Evolutionary conservation across 2,113 vertebrate species (phyloP).

Genomic region (Tauraco erythrolophus): DNA sequence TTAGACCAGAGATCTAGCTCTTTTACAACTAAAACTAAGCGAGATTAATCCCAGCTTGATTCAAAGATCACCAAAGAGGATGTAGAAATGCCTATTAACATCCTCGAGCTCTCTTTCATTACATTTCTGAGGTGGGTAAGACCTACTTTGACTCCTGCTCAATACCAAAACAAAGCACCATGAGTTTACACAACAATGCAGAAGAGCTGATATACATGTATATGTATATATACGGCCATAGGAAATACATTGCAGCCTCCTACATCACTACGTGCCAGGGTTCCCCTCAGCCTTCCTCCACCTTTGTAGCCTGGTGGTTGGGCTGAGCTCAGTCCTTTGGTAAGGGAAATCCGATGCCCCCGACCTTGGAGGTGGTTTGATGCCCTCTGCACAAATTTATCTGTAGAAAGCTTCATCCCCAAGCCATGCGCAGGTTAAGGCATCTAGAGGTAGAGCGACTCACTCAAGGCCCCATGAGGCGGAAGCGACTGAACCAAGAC

Average conservation of each 20-base stretch:
- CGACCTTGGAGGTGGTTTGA: neutral
- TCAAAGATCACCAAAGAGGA: neutral
- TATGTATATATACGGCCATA: fast-evolving
- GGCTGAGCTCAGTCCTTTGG: neutral
- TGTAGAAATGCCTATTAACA: neutral
- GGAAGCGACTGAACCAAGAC: neutral
- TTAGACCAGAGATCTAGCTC: neutral
- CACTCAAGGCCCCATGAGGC: neutral
- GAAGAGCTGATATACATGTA: neutral
- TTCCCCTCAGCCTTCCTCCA: neutral
- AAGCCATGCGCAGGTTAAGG: neutral
- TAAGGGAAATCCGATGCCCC: neutral
- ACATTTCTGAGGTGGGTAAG: neutral
- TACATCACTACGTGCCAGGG: neutral
- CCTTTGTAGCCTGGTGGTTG: neutral
- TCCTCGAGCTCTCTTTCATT: neutral
- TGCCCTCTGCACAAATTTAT: neutral
- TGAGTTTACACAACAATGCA: neutral
- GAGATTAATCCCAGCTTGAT: neutral
- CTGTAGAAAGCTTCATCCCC: neutral
- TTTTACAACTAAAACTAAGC: neutral
- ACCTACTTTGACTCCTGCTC: neutral
- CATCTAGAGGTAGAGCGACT: neutral
- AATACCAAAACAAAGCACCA: neutral
- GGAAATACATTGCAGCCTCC: neutral